A percentile compares a stretch with the other conserved stretches of the same genome.
Conservation (phyloP, 1,140 invertebrate genomes). For the Aethina tumida region DNA sequence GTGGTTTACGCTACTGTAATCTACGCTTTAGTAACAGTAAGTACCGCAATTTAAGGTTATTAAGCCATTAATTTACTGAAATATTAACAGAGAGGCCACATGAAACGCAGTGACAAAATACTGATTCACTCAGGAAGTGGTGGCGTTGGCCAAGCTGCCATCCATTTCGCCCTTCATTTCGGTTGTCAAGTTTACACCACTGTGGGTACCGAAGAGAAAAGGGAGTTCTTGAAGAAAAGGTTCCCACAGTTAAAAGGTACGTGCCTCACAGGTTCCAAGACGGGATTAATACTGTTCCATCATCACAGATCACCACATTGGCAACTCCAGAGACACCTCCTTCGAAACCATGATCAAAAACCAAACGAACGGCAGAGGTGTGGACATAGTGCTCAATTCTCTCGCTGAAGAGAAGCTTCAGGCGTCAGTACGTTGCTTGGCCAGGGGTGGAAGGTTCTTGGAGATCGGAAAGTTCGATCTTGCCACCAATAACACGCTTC, state of each 20-base stretch:
- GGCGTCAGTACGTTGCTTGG: constrained; percentile 71
- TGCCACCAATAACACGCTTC: constrained; percentile 50
- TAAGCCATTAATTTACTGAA: not conserved
- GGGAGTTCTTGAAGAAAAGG: constrained; percentile 47
- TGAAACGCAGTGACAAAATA: constrained; percentile 29
- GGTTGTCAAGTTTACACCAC: constrained; percentile 62
- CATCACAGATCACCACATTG: constrained; percentile 44
- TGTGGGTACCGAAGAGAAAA: constrained; percentile 60
- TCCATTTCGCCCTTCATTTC: constrained; percentile 51
- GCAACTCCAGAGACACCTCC: constrained; percentile 57
- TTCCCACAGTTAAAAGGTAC: constrained; percentile 22
- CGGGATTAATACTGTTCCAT: constrained; percentile 70
- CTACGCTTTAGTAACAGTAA: constrained; percentile 55
- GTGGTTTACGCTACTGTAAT: constrained; percentile 77
- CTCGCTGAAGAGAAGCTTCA: constrained; percentile 65
- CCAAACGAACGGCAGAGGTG: constrained; percentile 52
- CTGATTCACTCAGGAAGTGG: constrained; percentile 70
- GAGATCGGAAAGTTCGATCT: constrained; percentile 75
- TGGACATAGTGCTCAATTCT: constrained; percentile 71
- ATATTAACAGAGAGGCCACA: constrained; percentile 8
- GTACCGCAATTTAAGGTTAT: not conserved
- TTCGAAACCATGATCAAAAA: constrained; percentile 61
- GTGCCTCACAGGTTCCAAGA: constrained; percentile 66
- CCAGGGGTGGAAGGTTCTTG: constrained; percentile 55
- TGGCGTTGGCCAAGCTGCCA: constrained; percentile 72